These are phyloP conservation scores for Heterodera filipjevi DNA, from an alignment of 2,888 invertebrate genomes.

Conservation along the genomic window DNA sequence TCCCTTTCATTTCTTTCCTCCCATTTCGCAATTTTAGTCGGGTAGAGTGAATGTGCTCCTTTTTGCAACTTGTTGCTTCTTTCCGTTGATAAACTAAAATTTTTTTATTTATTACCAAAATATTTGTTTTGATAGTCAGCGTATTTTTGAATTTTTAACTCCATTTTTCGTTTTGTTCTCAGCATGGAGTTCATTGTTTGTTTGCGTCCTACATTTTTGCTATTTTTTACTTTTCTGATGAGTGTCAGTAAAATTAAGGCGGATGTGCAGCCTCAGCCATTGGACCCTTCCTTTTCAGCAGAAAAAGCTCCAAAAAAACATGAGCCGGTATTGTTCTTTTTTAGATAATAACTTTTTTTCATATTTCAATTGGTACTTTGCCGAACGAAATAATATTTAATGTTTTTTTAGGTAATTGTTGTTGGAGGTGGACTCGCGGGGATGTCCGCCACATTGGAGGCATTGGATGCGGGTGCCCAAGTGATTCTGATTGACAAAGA, in stretches of 20 bases:
- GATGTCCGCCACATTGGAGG: constrained; percentile 57
- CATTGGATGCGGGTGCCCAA: constrained; percentile 45
- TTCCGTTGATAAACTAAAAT: not conserved
- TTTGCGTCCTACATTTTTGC: not conserved
- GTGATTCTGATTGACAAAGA: constrained; percentile 60
- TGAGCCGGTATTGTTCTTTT: constrained; percentile 46
- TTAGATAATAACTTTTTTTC: not conserved
- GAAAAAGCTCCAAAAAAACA: constrained; percentile 44
- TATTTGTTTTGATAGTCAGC: not conserved
- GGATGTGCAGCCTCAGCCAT: constrained; percentile 11
- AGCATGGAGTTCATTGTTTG: not conserved
- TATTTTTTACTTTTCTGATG: not conserved
- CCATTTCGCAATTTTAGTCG: not conserved
- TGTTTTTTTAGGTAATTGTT: constrained; percentile 53
- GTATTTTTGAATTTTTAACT: not conserved
- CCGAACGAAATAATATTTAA: no score
- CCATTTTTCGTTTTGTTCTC: not conserved
- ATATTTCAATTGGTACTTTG: not conserved
- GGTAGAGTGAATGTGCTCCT: not conserved
- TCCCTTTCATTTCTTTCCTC: not conserved
- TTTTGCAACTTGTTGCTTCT: not conserved
- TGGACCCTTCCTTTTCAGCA: constrained; percentile 26
- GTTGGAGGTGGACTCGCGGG: constrained; percentile 55
- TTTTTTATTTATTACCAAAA: not conserved
- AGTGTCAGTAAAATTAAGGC: not conserved